Percentiles rank a stretch among this genome's conserved stretches.
phyloP scores from a whole-genome alignment of 2,888 invertebrate species.

The Coelopa pilipes region DNA sequence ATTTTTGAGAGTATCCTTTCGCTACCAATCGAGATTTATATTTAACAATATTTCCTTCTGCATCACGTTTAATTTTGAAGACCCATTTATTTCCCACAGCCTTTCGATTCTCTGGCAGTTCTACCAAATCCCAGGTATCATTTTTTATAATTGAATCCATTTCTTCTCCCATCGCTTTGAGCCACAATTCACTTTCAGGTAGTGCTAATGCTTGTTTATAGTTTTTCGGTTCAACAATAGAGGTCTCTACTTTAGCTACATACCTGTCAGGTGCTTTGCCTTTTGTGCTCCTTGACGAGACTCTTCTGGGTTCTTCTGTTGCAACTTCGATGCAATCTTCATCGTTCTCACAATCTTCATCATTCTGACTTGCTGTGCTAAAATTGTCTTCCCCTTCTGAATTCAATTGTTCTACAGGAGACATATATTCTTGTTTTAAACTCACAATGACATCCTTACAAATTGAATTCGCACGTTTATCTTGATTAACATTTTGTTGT shows the following conservation, averaged over 20 bases:
- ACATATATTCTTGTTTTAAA: neutral
- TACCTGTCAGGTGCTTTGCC: neutral
- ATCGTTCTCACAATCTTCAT: neutral
- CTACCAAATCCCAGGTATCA: constrained; percentile 11
- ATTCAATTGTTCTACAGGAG: neutral
- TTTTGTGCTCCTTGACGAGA: neutral
- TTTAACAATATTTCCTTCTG: neutral
- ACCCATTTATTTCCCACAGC: constrained; percentile 39
- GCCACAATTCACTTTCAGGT: constrained; percentile 15
- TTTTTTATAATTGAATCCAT: constrained; percentile 24
- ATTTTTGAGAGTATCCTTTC: constrained; percentile 20
- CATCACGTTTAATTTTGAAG: constrained; percentile 20
- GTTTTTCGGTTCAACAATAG: neutral
- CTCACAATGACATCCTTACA: neutral
- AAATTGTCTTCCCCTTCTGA: constrained; percentile 4
- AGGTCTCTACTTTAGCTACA: neutral
- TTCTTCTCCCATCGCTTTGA: constrained; percentile 21
- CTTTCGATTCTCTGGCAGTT: constrained; percentile 4
- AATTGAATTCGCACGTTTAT: neutral
- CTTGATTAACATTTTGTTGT: neutral
- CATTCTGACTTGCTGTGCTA: constrained; percentile 18
- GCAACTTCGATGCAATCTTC: constrained; percentile 4
- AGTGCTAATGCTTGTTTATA: constrained; percentile 12
- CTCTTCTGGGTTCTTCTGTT: neutral
- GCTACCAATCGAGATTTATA: constrained; percentile 15